A percentile compares a stretch with the other conserved stretches of the same genome.
phyloP scores from a whole-genome alignment of 23 tunicate genomes.

The Corella eumyota region DNA sequence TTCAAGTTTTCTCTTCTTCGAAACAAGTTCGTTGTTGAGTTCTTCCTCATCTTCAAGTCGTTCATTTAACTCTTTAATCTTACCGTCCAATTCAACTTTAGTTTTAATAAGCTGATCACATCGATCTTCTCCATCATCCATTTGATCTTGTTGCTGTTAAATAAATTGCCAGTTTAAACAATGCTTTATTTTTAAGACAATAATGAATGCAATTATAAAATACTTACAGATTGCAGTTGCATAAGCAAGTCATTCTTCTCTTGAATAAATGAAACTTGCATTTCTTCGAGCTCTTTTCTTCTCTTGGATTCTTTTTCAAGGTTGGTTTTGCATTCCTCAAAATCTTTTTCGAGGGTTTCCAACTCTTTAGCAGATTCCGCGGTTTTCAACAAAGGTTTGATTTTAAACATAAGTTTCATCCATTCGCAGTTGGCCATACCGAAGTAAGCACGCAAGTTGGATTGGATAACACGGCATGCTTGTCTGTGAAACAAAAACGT shows the following conservation, averaged over 20 bases:
- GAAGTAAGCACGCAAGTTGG: constrained; percentile 85
- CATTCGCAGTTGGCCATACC: constrained; percentile 89
- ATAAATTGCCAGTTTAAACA: background rate
- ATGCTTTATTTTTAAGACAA: background rate
- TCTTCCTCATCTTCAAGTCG: constrained; percentile 96
- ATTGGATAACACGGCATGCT: constrained; percentile 81
- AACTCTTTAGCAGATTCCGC: constrained; percentile 92
- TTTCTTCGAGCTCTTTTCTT: constrained; percentile 89
- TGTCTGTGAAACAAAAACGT: constrained; percentile 31
- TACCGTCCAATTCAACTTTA: constrained; percentile 94
- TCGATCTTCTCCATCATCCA: constrained; percentile 86
- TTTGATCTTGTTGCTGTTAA: constrained; percentile 85
- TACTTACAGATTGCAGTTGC: constrained; percentile 89
- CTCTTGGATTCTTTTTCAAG: constrained; percentile 81
- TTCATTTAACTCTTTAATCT: constrained; percentile 83
- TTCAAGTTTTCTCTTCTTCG: constrained; percentile 84
- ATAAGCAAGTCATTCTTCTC: constrained; percentile 93
- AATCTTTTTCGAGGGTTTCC: constrained; percentile 75
- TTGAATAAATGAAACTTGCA: constrained; percentile 85
- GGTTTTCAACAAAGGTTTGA: constrained; percentile 93
- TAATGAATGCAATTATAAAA: background rate
- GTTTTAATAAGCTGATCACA: constrained; percentile 88
- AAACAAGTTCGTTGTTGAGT: constrained; percentile 59
- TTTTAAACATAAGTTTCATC: constrained; percentile 91
- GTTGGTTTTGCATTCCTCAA: constrained; percentile 69